phyloP scores from a whole-genome alignment of 2,113 vertebrate species.

The Lates calcarifer region DNA sequence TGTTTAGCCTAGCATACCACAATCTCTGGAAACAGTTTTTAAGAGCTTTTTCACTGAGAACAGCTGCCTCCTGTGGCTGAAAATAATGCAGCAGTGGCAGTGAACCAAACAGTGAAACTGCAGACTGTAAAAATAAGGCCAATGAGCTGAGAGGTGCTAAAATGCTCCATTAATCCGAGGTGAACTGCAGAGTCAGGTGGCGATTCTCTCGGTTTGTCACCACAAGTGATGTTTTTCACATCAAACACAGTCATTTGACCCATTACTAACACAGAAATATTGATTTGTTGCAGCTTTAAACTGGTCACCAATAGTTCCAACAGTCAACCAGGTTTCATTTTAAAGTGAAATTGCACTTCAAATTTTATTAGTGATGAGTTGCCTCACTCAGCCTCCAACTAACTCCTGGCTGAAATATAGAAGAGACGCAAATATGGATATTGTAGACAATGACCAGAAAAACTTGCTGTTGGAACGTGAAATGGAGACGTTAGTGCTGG shows the following conservation, averaged over 20 bases:
- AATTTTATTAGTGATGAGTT: background rate
- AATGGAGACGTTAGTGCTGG: conserved; percentile 14
- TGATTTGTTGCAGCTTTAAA: background rate
- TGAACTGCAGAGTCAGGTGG: background rate
- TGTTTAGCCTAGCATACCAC: background rate
- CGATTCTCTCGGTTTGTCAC: background rate
- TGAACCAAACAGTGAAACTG: background rate
- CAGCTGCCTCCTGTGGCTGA: background rate
- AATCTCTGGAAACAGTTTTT: background rate
- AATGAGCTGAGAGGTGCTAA: background rate
- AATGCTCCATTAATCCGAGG: background rate
- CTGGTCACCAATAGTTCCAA: background rate
- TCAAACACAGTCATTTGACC: background rate
- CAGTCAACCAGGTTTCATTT: background rate
- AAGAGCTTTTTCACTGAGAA: background rate
- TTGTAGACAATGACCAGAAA: background rate
- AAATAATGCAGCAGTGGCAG: background rate
- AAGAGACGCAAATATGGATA: background rate
- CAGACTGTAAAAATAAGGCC: background rate
- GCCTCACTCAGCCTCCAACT: background rate
- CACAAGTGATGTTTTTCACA: background rate
- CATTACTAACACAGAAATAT: background rate
- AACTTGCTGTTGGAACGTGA: background rate
- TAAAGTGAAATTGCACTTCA: background rate
- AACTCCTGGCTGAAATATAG: background rate